Conservation (phyloP, 2,888 invertebrate species). For the Cephus runcator region DNA sequence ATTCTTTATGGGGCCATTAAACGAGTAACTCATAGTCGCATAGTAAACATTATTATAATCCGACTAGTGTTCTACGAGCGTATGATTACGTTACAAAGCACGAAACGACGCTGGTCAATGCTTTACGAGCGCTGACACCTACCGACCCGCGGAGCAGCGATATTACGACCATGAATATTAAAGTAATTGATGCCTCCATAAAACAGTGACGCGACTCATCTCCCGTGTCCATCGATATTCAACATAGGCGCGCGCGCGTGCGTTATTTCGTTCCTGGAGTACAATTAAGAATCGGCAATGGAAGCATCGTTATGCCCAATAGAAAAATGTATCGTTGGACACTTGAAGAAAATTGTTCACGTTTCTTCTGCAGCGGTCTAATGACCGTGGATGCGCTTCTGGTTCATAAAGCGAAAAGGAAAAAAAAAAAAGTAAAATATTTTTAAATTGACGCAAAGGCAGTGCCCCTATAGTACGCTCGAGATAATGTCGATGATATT, state of each 20-base stretch:
- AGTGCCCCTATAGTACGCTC: neutral
- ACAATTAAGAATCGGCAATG: neutral
- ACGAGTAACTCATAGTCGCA: slow-evolving; percentile 44
- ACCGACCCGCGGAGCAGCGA: slow-evolving; percentile 37
- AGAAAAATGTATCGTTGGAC: neutral
- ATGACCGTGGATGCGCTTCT: neutral
- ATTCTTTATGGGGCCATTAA: slow-evolving; percentile 56
- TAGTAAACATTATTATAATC: slow-evolving; percentile 56
- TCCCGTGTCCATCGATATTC: slow-evolving; percentile 43
- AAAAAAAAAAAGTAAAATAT: neutral
- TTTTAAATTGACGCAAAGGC: neutral
- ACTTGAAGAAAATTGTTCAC: neutral
- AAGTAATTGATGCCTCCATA: slow-evolving; percentile 59
- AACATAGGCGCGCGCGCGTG: neutral
- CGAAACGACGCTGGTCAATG: slow-evolving; percentile 26
- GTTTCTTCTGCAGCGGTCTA: neutral
- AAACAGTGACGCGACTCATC: slow-evolving; percentile 45
- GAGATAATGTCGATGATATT: neutral
- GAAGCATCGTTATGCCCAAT: neutral
- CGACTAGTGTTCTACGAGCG: slow-evolving; percentile 32
- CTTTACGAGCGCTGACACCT: slow-evolving; percentile 56
- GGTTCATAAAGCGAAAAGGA: neutral
- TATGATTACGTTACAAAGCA: slow-evolving; percentile 45
- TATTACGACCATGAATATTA: slow-evolving; percentile 57
- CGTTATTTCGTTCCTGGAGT: neutral